Base-by-base conservation (phyloP, 2,113 vertebrate genomes). In the Misgurnus mizolepis region DNA sequence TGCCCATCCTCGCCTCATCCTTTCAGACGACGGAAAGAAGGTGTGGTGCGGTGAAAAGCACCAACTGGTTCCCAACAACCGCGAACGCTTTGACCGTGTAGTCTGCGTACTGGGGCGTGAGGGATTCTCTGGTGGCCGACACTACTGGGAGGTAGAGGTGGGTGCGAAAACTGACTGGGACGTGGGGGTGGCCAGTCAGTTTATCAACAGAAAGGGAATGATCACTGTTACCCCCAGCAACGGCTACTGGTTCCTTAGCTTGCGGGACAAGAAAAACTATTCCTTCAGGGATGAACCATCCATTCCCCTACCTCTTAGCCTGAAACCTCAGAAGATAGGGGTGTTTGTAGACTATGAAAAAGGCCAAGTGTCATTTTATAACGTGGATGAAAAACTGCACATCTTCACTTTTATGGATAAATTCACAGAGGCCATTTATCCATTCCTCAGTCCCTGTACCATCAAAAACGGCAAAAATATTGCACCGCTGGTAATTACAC, bases 61-160 rank as follows among this genome's bases (percentile, higher is more conserved):
- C 75, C 88, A 90, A 72, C 11, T 64, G 11, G 49, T 92, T 9
- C 85, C 88, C 0, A 88, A 89, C 56, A 88, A 84, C 53, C 84
- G 79, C 0, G 89, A 91, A 73, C 84, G 89, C 58, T 94, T 93
- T 17, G 88, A 92, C 85, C 61, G 86, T 43, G 87, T 91, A 0
- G 83, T 92, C 14, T 92, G 91, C 55, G 89, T 93, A 7, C 85
- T 93, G 45, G 93, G 92, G 8, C 80, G 64, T 17, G 88, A 93
- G 74, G 71, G 77, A 1, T 92, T 93, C 41, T 87, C 83, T 15
- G 80, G 85, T 0, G 93, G 92, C 12, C 88, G 70, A 66, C 89
- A 92, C 85, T 93, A 93, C 84, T 93, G 93, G 92, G 92, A 94
- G 90, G 91, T 93, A 71, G 88, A 92, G 6, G 92, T 93, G 40